Evolutionary conservation across 2,888 invertebrate species (phyloP).

Genomic region (Sabellastarte sp.): DNA sequence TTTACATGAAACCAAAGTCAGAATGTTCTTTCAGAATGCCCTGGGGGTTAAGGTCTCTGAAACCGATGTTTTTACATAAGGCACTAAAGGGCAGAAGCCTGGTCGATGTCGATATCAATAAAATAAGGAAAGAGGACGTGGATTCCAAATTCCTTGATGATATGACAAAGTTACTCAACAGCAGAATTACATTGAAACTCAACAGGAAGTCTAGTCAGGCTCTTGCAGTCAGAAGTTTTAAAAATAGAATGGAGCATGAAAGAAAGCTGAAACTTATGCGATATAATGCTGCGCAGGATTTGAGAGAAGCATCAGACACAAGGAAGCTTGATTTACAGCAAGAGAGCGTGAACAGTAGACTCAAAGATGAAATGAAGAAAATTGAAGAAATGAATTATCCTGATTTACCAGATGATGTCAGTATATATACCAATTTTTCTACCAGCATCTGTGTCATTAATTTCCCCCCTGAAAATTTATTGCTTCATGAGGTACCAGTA

Average conservation of each 20-base stretch:
- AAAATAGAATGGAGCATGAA: not conserved
- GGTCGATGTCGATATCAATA: conserved; percentile 1
- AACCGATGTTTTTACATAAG: conserved; percentile 4
- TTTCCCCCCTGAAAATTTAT: no score
- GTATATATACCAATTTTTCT: no score
- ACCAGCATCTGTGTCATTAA: no score
- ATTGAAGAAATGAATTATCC: no score
- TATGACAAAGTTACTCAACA: not conserved
- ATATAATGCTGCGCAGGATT: no score
- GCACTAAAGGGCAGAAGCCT: conserved; percentile 13
- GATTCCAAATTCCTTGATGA: not conserved
- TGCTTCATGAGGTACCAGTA: no score
- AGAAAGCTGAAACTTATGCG: not conserved
- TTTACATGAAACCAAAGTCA: conserved; percentile 31
- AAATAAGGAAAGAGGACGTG: not conserved
- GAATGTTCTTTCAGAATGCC: conserved; percentile 9
- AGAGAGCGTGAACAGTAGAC: no score
- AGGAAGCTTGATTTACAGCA: no score
- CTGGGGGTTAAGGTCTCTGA: conserved; percentile 14
- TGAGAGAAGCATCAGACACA: no score
- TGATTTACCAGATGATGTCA: no score
- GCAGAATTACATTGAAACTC: not conserved
- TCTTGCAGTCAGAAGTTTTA: no score
- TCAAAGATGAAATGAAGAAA: no score
- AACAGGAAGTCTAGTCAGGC: not conserved